Base-by-base conservation (phyloP, 64 coral and sea anemone genomes). In the Orbicella faveolata region DNA sequence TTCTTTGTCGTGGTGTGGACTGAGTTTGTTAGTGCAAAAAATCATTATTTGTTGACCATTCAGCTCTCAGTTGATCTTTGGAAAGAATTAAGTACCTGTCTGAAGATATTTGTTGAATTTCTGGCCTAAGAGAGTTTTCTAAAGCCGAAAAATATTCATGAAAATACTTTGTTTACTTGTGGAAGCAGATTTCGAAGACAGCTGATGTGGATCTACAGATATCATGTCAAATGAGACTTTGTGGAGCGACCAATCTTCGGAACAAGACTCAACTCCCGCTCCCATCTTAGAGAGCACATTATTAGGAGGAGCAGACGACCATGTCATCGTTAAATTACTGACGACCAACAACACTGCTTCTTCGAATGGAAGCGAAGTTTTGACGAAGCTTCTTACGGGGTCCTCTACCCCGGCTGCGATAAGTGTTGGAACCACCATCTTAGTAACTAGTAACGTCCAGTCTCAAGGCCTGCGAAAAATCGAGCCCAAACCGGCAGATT, bases 381-480 rank as follows among this genome's bases (percentile, higher is more conserved):
- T 93, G 54, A 63, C 83, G 6, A 96, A 94, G 44, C 83, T 96
- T 53, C 61, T 96, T 7, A 76, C 90, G 17, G 80, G 68, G 9
- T 74, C 63, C 1, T 66, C 68, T 34, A 21, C 72, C 59, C 83
- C 85, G 41, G 61, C 81, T 15, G 20, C 84, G 16, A 72, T 64
- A 15, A 35, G 72, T 44, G 35, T 85, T 36, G 79, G 37, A 54
- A 73, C 86, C 65, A 74, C 80, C 26, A 72, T 90, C 10, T 70
- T 96, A 14, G 82, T 84, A 55, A 63, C 41, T 48, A 48, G 79
- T 39, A 84, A 64, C 67, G 75, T 84, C n/a, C 92, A 90, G 10
- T 25, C 81, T 17, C 91, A 77, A 52, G 92, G 91, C 4, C 87
- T 96, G 66, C 86, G 95, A 21, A 96, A 96, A 79, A 96, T 96